A percentile compares a stretch with the other conserved stretches of the same genome.
Conservation (phyloP, 1,140 invertebrate genomes). For the Mya arenaria region DNA sequence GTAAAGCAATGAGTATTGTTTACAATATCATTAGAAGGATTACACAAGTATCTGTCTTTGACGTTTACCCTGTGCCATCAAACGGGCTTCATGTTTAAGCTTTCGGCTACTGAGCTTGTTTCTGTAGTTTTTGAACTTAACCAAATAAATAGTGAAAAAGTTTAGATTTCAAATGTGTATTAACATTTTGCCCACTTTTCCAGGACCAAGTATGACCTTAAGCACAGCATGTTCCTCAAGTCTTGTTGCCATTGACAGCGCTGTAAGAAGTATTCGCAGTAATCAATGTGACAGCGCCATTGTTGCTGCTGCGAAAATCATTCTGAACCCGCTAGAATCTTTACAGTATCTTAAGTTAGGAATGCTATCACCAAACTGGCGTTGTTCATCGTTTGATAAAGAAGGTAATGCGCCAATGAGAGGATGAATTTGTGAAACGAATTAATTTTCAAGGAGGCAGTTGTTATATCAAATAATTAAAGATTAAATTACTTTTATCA, state of each 20-base stretch:
- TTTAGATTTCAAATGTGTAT: too few relatives aligned
- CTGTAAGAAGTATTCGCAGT: constrained; percentile 88
- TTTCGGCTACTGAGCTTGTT: too few relatives aligned
- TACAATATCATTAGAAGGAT: not conserved
- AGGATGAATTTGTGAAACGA: not conserved
- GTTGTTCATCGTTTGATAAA: constrained; percentile 96
- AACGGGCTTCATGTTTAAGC: not conserved
- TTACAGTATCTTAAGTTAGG: constrained; percentile 94
- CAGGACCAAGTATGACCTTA: constrained; percentile 94
- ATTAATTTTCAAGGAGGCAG: not conserved
- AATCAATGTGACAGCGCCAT: constrained; percentile 96
- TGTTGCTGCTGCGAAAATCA: constrained; percentile 93
- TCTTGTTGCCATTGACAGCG: constrained; percentile 93
- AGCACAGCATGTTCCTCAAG: constrained; percentile 98
- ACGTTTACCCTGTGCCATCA: not conserved
- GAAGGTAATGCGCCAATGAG: constrained; percentile 83
- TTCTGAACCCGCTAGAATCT: constrained; percentile 92
- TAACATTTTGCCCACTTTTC: constrained; percentile 51
- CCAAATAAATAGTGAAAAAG: too few relatives aligned
- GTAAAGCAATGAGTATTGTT: not conserved
- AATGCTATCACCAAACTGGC: constrained; percentile 94
- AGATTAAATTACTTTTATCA: constrained; percentile 11
- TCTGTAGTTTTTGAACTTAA: too few relatives aligned
- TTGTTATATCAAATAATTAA: constrained; percentile 8
- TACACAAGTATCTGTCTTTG: not conserved